Base-by-base conservation (phyloP, 1,140 invertebrate species). In the Lepidotrigona ventralis region DNA sequence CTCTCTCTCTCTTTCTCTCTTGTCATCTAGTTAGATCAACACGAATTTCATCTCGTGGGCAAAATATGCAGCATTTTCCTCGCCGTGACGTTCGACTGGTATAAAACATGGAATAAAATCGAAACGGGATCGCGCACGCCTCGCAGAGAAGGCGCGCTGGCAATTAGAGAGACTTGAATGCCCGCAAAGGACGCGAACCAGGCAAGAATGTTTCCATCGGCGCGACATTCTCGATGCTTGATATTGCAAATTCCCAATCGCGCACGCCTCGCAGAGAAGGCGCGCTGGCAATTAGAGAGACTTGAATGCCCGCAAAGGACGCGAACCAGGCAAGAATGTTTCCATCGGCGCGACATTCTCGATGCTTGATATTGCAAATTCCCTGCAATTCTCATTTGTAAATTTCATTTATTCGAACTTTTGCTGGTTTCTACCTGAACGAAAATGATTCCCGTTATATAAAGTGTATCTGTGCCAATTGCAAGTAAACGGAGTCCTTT, bases 11-110 rank as follows among this genome's bases (percentile, higher is more conserved):
- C 39, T 46, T 0, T n/a, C 58, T 60, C 58, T 60, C n/a, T 11
- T 60, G 23, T 60, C 81, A 69, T 63, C 84, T 84, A 87, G 26
- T 87, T 88, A 81, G 23, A n/a, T 26, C 58, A 9, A 46, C 29
- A 73, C 17, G 14, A 71, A 81, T 85, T 75, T 60, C 39, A 46
- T 46, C 72, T 51, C 33, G 33, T 9, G 21, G 6, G 3, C 17
- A 68, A 23, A 39, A 4, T 17, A 2, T 29, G 8, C 64, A 17
- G 8, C 39, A 21, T 8, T 33, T 17, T 29, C 51, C 21, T 21
- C 2, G n/a, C 60, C 11, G 6, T 0, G n/a, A 26, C 14, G 26
- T 64, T 2, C 6, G 1, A 64, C 39, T 4, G 2, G 0, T 12
- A 4, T 1, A 33, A 23, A 58, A 3, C 12, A 0, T 69, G 0